A percentile compares a stretch with the other conserved stretches of the same genome.
Evolutionary conservation across 1,140 invertebrate genomes (phyloP).

Genomic region (Halesus radiatus): DNA sequence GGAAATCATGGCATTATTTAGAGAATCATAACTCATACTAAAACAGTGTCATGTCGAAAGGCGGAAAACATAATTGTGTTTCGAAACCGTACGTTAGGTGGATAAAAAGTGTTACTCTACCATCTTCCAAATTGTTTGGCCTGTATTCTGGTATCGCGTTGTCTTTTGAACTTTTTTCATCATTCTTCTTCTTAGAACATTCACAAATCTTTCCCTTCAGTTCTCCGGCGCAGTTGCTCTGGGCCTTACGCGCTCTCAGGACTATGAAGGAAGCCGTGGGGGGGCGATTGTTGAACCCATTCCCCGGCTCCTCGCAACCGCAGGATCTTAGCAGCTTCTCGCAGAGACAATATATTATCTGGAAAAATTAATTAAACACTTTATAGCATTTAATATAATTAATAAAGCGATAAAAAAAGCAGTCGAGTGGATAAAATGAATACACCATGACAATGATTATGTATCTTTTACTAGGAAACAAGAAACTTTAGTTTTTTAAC

Average conservation of each 20-base stretch:
- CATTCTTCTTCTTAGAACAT: not conserved
- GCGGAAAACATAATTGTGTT: too few relatives aligned
- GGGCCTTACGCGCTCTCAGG: not conserved
- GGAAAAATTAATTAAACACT: slow-evolving; percentile 56
- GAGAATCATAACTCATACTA: too few relatives aligned
- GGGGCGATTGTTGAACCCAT: not conserved
- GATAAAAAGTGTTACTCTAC: not conserved
- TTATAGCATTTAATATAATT: too few relatives aligned
- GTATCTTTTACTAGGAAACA: too few relatives aligned
- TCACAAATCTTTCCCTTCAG: not conserved
- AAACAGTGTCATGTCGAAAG: too few relatives aligned
- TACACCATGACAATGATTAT: too few relatives aligned
- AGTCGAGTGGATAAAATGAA: too few relatives aligned
- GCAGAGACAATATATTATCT: slow-evolving; percentile 84
- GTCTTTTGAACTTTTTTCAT: not conserved
- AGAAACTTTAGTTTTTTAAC: too few relatives aligned
- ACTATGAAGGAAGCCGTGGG: slow-evolving; percentile 16
- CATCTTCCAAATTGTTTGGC: not conserved
- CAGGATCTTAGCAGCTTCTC: slow-evolving; percentile 82
- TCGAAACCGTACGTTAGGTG: too few relatives aligned
- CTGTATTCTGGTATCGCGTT: not conserved
- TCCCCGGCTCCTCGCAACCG: slow-evolving; percentile 69
- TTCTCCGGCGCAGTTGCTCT: not conserved
- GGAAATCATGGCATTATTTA: too few relatives aligned
- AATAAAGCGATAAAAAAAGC: too few relatives aligned